Conservation (phyloP, 2,113 vertebrate species). For the Amblyopsis rosae region DNA sequence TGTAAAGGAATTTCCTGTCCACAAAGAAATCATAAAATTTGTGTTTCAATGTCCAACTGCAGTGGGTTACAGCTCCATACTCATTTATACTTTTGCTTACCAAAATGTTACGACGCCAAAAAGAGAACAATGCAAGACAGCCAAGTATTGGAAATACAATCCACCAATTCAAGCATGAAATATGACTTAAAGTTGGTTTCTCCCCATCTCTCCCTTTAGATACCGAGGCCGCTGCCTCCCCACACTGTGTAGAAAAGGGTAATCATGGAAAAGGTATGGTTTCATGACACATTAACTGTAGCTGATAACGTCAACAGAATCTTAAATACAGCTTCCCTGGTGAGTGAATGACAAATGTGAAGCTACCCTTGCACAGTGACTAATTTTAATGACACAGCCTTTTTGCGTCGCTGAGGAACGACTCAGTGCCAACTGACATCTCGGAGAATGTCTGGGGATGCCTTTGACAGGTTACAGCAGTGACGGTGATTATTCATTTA, state of each 20-base stretch:
- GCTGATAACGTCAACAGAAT: no score
- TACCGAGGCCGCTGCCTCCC: no score
- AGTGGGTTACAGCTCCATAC: no score
- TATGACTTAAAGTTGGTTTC: no score
- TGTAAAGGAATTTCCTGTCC: conserved; percentile 23
- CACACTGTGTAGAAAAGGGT: no score
- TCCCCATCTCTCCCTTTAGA: not conserved
- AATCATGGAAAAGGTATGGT: no score
- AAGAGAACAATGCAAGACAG: not conserved
- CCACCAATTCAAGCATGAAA: no score
- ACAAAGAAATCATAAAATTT: not conserved
- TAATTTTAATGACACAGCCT: not conserved
- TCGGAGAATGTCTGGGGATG: not conserved
- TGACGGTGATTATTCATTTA: conserved; percentile 1
- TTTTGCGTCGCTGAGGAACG: not conserved
- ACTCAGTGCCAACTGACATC: not conserved
- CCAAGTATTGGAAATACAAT: not conserved
- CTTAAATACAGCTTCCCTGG: not conserved
- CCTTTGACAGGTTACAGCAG: conserved; percentile 2
- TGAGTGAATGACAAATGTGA: not conserved
- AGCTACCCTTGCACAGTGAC: not conserved
- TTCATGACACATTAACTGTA: no score
- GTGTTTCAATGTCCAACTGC: not conserved
- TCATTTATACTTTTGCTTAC: not conserved
- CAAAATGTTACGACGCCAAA: not conserved